A percentile compares a stretch with the other conserved stretches of the same genome.
Evolutionary conservation across 2,113 vertebrate genomes (phyloP).

Genomic region (Cromileptes altivelis): DNA sequence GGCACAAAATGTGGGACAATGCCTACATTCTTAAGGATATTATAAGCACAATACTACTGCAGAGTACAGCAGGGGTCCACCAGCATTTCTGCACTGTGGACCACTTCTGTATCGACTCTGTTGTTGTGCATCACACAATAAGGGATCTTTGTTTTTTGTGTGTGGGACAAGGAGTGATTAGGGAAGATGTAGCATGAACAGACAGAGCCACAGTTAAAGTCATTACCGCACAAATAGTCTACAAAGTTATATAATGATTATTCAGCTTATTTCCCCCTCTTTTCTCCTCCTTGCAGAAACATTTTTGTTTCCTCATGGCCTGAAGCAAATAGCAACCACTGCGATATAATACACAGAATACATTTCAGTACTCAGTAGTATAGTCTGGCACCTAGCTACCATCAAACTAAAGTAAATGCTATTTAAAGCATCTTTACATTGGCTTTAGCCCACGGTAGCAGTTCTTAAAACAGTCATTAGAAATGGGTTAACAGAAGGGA

Average conservation of each 20-base stretch:
- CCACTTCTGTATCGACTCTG: neutral
- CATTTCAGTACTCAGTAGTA: neutral
- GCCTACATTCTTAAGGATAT: too few relatives aligned
- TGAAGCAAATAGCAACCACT: neutral
- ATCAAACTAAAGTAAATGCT: neutral
- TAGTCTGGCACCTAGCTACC: neutral
- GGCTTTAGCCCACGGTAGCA: neutral
- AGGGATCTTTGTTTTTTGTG: neutral
- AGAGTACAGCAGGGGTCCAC: neutral
- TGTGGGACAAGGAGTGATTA: neutral
- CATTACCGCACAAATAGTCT: neutral
- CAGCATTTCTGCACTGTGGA: neutral
- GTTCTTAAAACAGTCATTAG: neutral
- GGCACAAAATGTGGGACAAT: too few relatives aligned
- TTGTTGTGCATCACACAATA: neutral
- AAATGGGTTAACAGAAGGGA: neutral
- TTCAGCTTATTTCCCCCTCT: neutral
- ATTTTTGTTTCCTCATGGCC: neutral
- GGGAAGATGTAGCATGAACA: neutral
- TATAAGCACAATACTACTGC: neutral
- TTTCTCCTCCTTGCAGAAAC: neutral
- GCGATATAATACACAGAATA: neutral
- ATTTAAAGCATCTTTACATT: neutral
- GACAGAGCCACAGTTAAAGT: neutral
- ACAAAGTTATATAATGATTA: neutral